A percentile compares a stretch with the other conserved stretches of the same genome.
phyloP scores from a whole-genome alignment of 2,888 invertebrate genomes.

The Dicyrtomina minuta region DNA sequence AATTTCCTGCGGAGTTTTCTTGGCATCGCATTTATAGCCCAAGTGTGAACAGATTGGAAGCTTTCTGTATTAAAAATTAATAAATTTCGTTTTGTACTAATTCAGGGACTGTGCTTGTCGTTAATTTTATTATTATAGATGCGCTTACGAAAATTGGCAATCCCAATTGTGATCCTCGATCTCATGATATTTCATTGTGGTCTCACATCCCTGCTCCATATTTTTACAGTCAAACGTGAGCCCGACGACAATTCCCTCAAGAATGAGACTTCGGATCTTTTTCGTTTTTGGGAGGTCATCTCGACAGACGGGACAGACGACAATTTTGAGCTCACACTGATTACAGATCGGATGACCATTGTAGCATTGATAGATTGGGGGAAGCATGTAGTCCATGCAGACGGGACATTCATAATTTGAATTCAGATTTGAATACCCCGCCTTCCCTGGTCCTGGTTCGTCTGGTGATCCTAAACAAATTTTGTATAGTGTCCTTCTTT shows the following conservation, averaged over 20 bases:
- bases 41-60: too few species aligned
- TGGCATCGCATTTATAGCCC: too few species aligned
- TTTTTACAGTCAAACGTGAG: neutral
- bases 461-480: too few species aligned
- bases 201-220: neutral
- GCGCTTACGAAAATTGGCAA: neutral
- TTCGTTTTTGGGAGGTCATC: neutral
- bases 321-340: neutral
- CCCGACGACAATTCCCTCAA: neutral
- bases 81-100: too few species aligned
- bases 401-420: constrained; percentile 4
- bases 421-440: too few species aligned
- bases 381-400: neutral
- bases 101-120: too few species aligned
- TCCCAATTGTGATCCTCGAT: neutral
- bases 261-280: neutral
- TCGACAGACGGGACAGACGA: neutral
- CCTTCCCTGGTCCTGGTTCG: too few species aligned
- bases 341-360: neutral
- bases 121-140: too few species aligned
- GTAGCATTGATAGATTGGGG: neutral
- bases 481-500: too few species aligned
- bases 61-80: too few species aligned
- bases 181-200: neutral
- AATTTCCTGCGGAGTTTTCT: too few species aligned